These are phyloP conservation scores for Chascanopsetta lugubris DNA, from an alignment of 2,113 vertebrate species.

Conservation along the genomic window DNA sequence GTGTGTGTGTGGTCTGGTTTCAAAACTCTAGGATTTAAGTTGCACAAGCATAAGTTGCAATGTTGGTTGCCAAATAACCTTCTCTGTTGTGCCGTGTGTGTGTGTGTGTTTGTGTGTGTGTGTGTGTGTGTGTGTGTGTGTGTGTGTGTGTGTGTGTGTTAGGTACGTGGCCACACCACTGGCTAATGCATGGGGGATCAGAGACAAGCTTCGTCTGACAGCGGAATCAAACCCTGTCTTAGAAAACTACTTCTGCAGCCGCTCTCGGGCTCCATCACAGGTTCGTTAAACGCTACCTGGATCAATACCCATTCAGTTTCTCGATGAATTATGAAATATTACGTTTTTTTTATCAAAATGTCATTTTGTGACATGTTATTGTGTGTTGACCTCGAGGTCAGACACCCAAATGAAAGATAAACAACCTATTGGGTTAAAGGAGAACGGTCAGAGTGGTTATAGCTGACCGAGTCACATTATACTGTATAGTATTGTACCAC, in stretches of 20 bases:
- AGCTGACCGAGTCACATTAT: no score
- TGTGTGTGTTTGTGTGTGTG: background rate
- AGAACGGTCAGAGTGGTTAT: no score
- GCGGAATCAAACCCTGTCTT: slow-evolving; percentile 81
- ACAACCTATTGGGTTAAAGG: no score
- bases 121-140: background rate
- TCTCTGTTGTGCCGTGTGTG: background rate
- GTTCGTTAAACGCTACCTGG: slow-evolving; percentile 77
- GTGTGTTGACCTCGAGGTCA: no score
- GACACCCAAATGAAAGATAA: no score
- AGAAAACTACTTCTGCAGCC: slow-evolving; percentile 85
- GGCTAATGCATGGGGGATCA: slow-evolving; percentile 84
- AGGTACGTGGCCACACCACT: slow-evolving; percentile 86
- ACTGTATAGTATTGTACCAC: no score
- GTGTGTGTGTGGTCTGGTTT: slow-evolving; percentile 16
- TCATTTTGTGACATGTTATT: no score
- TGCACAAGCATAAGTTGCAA: slow-evolving; percentile 27
- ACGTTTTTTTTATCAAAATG: no score
- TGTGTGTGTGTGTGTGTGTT: slow-evolving; percentile 47
- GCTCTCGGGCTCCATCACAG: slow-evolving; percentile 81
- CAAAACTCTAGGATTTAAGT: slow-evolving; percentile 21
- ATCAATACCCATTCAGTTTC: no score
- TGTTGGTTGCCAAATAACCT: slow-evolving; percentile 7
- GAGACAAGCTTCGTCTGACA: slow-evolving; percentile 75
- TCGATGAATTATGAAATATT: no score